Evolutionary conservation across 2,113 vertebrate species (phyloP), one percentile per base, ranked within the genome.

Genomic region (Leucoraja erinaceus): DNA sequence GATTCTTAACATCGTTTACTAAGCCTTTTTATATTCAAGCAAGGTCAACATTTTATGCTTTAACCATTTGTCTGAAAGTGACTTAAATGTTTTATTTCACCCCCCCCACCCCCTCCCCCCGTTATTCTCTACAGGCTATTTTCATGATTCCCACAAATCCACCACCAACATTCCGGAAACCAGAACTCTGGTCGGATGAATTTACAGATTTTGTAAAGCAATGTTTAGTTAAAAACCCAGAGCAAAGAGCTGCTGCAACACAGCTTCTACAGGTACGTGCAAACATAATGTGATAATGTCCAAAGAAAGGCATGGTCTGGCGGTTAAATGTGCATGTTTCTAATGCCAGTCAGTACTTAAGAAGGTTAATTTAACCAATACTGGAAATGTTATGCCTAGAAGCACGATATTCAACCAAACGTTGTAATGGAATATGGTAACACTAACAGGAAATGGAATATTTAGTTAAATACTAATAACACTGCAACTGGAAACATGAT

Each of bases 141-240:
- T 99, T 99, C 94, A 99, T 99, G 98, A 99, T 99, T 95, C 98
- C 98, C 22, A 98, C 97, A 93, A 99, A 99, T 93, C 98, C 98
- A 0, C 98, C 98, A 1, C 98, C 98, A 0, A 98, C 97, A 0
- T 98, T 99, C 94, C 96, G 97, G 63, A 98, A 97, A 5, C 97
- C 97, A 0, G 97, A 98, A 66, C 94, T 95, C 4, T 99, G 98
- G 98, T 97, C 98, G 0, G 93, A 95, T 54, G 93, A 0, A 0
- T 98, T 99, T 33, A 95, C 66, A 0, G 97, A 98, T 93, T 99
- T 99, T 86, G 97, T 99, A 76, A 96, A 95, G 66, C 97, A 98
- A 94, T 99, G 98, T 95, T 96, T 99, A 5, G 97, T 99, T 33
- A 99, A 99, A 94, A 98, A 97, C 95, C 98, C 98, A 0, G 98